Evolutionary conservation across 2,113 vertebrate species (phyloP).

Genomic region (Fregata magnificens): DNA sequence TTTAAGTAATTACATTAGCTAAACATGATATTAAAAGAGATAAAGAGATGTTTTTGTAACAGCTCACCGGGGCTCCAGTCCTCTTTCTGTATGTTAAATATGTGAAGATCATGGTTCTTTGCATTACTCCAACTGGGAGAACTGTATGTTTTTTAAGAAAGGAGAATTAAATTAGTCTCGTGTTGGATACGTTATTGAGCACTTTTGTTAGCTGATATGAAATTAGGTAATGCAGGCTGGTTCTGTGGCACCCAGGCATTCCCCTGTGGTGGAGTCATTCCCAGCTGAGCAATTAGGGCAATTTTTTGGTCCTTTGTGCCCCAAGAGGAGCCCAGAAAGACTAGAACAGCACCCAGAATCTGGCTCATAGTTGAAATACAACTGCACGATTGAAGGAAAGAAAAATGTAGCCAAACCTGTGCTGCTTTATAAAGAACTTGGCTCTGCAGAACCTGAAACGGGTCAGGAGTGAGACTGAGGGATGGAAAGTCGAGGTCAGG

Average conservation of each 20-base stretch:
- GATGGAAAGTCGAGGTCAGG: fast-evolving
- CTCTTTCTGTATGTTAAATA: neutral
- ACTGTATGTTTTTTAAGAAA: neutral
- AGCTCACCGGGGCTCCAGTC: neutral
- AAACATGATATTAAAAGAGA: neutral
- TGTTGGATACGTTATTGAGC: neutral
- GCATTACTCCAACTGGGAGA: neutral
- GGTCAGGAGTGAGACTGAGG: fast-evolving
- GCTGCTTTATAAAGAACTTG: neutral
- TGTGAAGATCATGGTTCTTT: neutral
- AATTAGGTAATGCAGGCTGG: neutral
- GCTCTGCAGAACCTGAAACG: neutral
- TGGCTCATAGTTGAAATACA: neutral
- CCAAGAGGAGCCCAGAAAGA: neutral
- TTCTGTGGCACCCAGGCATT: neutral
- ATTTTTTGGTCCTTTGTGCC: neutral
- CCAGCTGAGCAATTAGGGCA: neutral
- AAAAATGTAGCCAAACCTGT: neutral
- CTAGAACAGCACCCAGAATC: neutral
- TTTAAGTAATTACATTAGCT: neutral
- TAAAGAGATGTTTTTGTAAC: neutral
- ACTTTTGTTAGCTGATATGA: neutral
- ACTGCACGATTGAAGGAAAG: neutral
- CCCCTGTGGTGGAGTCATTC: neutral
- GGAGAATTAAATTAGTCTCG: neutral